Evolutionary conservation across 2,888 invertebrate species (phyloP).

Genomic region (Carpatolechia fugitivella): DNA sequence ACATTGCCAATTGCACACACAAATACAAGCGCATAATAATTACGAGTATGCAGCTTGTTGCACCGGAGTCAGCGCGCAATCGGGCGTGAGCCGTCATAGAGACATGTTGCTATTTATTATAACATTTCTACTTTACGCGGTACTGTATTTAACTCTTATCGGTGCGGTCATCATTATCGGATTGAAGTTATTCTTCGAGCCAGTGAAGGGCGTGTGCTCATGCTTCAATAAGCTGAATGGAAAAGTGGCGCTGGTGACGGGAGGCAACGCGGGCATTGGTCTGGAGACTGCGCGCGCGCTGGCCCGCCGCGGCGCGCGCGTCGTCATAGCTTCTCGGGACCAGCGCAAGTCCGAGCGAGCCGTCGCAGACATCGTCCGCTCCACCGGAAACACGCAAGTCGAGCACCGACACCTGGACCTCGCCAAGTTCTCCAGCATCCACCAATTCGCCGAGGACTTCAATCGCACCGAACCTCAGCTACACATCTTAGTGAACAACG

Average conservation of each 20-base stretch:
- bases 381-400: slow-evolving; percentile 84
- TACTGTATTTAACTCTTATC: no score
- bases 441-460: slow-evolving; percentile 81
- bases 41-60: no score
- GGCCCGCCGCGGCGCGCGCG: slow-evolving; percentile 84
- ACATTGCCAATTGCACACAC: no score
- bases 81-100: no score
- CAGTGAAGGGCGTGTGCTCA: slow-evolving; percentile 45
- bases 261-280: slow-evolving; percentile 91
- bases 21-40: no score
- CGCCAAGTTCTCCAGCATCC: slow-evolving; percentile 68
- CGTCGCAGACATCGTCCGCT: slow-evolving; percentile 83
- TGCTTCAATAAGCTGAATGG: slow-evolving; percentile 55
- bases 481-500: slow-evolving; percentile 83
- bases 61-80: no score
- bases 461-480: slow-evolving; percentile 68
- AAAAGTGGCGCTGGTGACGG: slow-evolving; percentile 86
- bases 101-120: no score
- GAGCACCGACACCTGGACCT: slow-evolving; percentile 77
- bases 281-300: slow-evolving; percentile 85
- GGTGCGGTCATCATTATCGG: slow-evolving; percentile 13
- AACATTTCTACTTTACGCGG: no score
- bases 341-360: slow-evolving; percentile 83
- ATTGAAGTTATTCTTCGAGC: slow-evolving; percentile 33
- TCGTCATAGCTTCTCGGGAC: slow-evolving; percentile 87